These are phyloP conservation scores for Tiliacea citrago DNA, from an alignment of 2,888 invertebrate genomes.

Conservation along the genomic window DNA sequence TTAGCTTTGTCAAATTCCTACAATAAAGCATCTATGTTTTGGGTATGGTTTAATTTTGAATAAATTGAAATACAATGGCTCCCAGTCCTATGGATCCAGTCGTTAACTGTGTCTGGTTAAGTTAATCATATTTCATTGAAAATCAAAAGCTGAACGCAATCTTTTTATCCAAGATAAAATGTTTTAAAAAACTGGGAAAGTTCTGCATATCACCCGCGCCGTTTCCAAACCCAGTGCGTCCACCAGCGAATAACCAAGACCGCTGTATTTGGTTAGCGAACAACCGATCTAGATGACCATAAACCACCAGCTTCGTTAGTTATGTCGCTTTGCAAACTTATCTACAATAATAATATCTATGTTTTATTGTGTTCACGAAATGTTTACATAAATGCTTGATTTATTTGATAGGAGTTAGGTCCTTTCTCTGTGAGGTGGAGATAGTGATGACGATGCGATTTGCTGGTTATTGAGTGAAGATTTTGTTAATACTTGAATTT, in stretches of 20 bases:
- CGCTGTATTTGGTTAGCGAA: slow-evolving; percentile 62
- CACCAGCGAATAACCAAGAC: slow-evolving; percentile 16
- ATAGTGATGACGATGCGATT: background rate
- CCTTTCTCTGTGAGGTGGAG: background rate
- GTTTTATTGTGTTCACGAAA: slow-evolving; percentile 52
- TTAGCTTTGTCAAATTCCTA: too few relatives aligned
- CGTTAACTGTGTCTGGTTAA: background rate
- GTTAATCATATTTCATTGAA: too few relatives aligned
- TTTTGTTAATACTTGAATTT: too few relatives aligned
- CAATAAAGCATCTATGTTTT: too few relatives aligned
- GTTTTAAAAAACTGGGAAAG: background rate
- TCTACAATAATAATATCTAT: slow-evolving; percentile 44
- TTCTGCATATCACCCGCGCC: background rate
- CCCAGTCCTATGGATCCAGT: background rate
- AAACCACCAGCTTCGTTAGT: slow-evolving; percentile 65
- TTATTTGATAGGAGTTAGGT: slow-evolving; percentile 27
- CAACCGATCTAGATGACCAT: slow-evolving; percentile 60
- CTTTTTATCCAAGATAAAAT: background rate
- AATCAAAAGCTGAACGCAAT: background rate
- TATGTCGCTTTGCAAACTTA: slow-evolving; percentile 50
- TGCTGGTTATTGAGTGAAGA: background rate
- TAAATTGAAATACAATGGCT: background rate
- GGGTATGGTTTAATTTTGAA: too few relatives aligned
- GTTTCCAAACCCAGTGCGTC: slow-evolving; percentile 39
- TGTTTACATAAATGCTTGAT: slow-evolving; percentile 55